Percentiles rank a stretch among this genome's conserved stretches.
These are phyloP conservation scores for Pteropus alecto DNA, from an alignment of 2,113 vertebrate species.

Conservation along the genomic window DNA sequence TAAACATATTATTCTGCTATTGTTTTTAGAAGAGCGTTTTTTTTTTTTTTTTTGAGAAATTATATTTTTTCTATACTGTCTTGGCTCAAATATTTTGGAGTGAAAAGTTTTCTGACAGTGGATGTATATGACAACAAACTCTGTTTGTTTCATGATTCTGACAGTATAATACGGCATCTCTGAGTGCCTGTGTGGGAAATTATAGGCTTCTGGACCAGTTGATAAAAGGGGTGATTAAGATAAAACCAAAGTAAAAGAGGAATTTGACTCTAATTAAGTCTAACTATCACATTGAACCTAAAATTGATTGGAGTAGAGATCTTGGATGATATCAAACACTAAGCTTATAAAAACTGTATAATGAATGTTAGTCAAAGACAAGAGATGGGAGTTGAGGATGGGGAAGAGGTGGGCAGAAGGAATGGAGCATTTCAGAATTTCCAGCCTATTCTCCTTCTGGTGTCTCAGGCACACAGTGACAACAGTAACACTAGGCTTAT, in stretches of 20 bases:
- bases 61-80: background rate
- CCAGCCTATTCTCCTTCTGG: background rate
- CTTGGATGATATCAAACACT: background rate
- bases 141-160: background rate
- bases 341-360: background rate
- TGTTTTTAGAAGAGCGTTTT: background rate
- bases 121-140: background rate
- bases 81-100: background rate
- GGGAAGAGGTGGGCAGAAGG: background rate
- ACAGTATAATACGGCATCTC: background rate
- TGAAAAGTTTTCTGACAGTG: background rate
- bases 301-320: slow-evolving; percentile 40
- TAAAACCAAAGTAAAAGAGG: slow-evolving; percentile 45
- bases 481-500: background rate
- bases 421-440: background rate
- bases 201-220: background rate
- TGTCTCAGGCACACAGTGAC: background rate
- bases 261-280: slow-evolving; percentile 30
- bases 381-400: background rate
- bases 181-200: background rate
- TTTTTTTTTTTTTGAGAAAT: background rate
- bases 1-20: background rate
- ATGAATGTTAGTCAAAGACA: background rate
- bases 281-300: background rate
- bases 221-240: slow-evolving; percentile 35